Base-by-base conservation (phyloP, 1,140 invertebrate species). In the Rhynchophorus ferrugineus region DNA sequence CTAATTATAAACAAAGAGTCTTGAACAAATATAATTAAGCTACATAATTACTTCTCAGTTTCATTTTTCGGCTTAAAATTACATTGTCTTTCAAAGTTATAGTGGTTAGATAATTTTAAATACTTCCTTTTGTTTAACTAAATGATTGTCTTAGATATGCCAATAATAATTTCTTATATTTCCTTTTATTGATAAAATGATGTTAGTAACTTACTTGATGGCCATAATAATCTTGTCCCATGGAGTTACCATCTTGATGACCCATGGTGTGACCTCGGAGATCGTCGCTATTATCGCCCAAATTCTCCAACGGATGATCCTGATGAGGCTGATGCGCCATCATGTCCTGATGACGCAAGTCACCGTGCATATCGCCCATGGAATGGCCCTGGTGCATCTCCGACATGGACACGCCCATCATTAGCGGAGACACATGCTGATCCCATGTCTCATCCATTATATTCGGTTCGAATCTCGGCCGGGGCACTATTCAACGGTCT, bases 371-470 rank as follows among this genome's bases (percentile, higher is more conserved):
- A 34, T 64, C 63, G 44, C 56, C 52, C 35, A 58, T 54, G 39
- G 58, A 47, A 22, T 61, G 57, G 24, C 58, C 62, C 33, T 63
- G 52, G 21, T 65, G 57, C 54, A 65, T 52, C 14, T 66, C 65
- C 37, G 59, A 47, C 59, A 66, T 63, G 50, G 60, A 59, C 54
- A 68, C 64, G 42, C 67, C 67, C 61, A 70, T 67, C 58, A 70
- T 65, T 44, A 70, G 47, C 39, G 68, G 67, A 55, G 68, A 65
- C 48, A 69, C 67, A 57, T 67, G 64, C 52, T 64, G 59, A 47
- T 70, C 68, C 68, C 68, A 70, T 44, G 58, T 58, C 41, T 69
- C 68, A 54, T 70, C 68, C 68, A 70, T 69, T 58, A 62, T 65
- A 55, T 24, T 53, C 41, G 19, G 19, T 21, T 20, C n/a, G 6